Percentiles rank a stretch among this genome's conserved stretches.
Conservation (phyloP, 2,797 vertebrate species). For the Phaenicophaeus curvirostris region DNA sequence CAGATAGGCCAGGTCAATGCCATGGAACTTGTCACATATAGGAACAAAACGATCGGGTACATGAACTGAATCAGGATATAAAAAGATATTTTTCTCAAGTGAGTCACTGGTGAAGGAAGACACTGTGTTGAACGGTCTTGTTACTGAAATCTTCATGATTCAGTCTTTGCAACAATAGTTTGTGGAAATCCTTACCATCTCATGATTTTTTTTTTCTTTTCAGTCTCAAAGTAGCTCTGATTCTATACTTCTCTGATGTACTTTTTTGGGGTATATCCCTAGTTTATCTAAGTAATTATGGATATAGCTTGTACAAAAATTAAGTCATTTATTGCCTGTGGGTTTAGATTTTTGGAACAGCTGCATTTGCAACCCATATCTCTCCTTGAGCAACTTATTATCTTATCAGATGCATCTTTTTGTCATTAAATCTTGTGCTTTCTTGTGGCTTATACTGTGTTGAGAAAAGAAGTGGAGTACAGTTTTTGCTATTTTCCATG, state of each 20-base stretch:
- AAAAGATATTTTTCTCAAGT: background rate
- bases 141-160: background rate
- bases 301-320: background rate
- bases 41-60: background rate
- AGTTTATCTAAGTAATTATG: conserved; percentile 11
- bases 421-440: conserved; percentile 53
- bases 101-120: background rate
- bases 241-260: background rate
- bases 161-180: background rate
- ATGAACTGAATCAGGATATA: background rate
- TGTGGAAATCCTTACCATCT: background rate
- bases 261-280: background rate
- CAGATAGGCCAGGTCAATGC: background rate
- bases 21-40: fast-evolving
- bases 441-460: background rate
- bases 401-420: conserved; percentile 65
- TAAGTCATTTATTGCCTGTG: conserved; percentile 45
- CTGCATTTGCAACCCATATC: conserved; percentile 10
- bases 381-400: conserved; percentile 52
- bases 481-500: background rate
- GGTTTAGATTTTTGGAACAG: conserved; percentile 61
- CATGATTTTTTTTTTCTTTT: background rate
- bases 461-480: background rate
- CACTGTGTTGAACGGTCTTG: background rate
- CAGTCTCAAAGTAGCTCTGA: background rate